A percentile compares a stretch with the other conserved stretches of the same genome.
Conservation (phyloP, 2,888 invertebrate genomes). For the Caenorhabditis virilis region DNA sequence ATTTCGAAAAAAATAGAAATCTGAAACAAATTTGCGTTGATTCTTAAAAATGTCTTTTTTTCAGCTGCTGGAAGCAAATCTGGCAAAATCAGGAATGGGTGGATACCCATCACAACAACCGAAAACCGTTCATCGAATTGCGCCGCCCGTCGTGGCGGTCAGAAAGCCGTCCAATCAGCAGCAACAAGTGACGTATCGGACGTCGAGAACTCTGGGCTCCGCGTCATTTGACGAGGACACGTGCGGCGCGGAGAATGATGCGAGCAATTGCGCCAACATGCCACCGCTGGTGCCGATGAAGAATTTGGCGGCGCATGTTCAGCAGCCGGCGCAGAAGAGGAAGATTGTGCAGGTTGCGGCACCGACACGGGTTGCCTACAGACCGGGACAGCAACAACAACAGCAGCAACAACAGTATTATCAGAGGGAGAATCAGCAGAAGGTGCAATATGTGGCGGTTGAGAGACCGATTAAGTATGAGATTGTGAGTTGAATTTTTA, state of each 20-base stretch:
- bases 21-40: not conserved
- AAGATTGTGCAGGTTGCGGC: constrained; percentile 10
- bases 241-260: constrained; percentile 27
- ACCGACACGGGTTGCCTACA: too few species aligned
- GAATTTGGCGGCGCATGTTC: constrained; percentile 1
- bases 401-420: not conserved
- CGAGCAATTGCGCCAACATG: constrained; percentile 25
- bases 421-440: constrained; percentile 13
- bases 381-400: not conserved
- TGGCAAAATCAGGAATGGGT: not conserved
- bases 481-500: constrained; percentile 20
- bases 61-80: constrained; percentile 1
- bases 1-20: not conserved
- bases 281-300: constrained; percentile 37
- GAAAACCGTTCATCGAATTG: not conserved
- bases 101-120: not conserved
- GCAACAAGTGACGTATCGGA: constrained; percentile 14
- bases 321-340: constrained; percentile 10
- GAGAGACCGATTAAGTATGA: constrained; percentile 34
- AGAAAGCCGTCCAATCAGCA: constrained; percentile 3
- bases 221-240: constrained; percentile 12
- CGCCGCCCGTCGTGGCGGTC: constrained; percentile 3
- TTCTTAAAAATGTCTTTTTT: not conserved
- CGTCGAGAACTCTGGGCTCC: constrained; percentile 30
- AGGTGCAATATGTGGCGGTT: constrained; percentile 23